Evolutionary conservation across 92 coral and sea anemone species (phyloP).

Genomic region (Chrysogorgia sp.): DNA sequence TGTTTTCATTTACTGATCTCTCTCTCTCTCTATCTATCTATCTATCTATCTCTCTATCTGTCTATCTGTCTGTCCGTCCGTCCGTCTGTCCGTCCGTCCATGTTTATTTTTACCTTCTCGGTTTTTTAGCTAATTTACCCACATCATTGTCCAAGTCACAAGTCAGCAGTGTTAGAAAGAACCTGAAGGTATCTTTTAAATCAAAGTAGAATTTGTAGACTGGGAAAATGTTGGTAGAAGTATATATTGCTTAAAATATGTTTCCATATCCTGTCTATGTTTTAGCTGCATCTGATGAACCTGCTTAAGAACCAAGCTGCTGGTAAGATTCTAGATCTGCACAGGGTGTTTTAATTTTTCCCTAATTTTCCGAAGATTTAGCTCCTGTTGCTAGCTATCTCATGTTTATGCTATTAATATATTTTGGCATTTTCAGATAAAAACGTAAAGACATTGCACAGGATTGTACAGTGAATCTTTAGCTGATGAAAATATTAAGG

Average conservation of each 20-base stretch:
- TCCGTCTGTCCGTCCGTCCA: no score
- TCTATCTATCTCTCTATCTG: no score
- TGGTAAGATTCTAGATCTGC: slow-evolving; percentile 53
- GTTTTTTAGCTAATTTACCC: slow-evolving; percentile 86
- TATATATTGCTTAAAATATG: not conserved
- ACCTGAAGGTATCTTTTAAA: slow-evolving; percentile 75
- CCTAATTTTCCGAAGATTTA: no score
- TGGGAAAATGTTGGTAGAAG: no score
- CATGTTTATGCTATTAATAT: no score
- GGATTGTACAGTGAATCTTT: no score
- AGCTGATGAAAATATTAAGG: no score
- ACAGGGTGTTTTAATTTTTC: no score
- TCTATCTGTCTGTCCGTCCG: no score
- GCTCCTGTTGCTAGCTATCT: no score
- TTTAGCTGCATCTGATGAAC: slow-evolving; percentile 94
- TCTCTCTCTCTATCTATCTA: not conserved
- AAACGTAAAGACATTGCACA: no score
- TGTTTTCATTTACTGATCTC: slow-evolving; percentile 5
- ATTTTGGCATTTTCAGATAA: no score
- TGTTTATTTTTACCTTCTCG: not conserved
- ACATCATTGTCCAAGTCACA: slow-evolving; percentile 94
- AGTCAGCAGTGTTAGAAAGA: slow-evolving; percentile 98
- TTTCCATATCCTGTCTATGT: not conserved
- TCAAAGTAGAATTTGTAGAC: not conserved
- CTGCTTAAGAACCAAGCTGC: slow-evolving; percentile 88